phyloP scores from a whole-genome alignment of 2,888 invertebrate species.

The Mesochorus sp. region DNA sequence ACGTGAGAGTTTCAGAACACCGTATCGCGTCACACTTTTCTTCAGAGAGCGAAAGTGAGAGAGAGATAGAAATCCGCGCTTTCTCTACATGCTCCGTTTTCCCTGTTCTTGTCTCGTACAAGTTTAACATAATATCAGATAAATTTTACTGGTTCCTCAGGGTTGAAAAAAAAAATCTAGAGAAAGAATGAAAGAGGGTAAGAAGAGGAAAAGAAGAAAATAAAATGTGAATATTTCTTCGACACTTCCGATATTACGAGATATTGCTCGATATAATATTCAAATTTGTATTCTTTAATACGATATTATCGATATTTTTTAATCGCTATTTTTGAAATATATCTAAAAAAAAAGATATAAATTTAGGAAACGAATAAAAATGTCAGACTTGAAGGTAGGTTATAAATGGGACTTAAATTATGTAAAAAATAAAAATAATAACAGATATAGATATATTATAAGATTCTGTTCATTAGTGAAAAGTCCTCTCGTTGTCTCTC shows the following conservation, averaged over 20 bases:
- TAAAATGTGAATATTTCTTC: conserved; percentile 31
- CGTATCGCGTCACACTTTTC: background rate
- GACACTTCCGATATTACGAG: conserved; percentile 56
- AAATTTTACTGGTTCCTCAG: conserved; percentile 66
- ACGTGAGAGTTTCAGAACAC: background rate
- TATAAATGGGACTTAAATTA: too few relatives aligned
- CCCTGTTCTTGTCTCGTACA: conserved; percentile 68
- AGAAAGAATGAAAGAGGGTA: background rate
- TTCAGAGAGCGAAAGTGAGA: conserved; percentile 9
- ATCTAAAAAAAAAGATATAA: too few relatives aligned
- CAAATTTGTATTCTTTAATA: conserved; percentile 33
- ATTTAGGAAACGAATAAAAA: conserved; percentile 8
- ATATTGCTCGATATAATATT: conserved; percentile 44
- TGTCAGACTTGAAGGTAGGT: too few relatives aligned
- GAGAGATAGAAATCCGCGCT: conserved; percentile 66
- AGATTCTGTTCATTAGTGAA: too few relatives aligned
- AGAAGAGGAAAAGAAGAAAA: background rate
- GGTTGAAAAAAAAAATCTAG: conserved; percentile 33
- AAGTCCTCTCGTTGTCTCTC: too few relatives aligned
- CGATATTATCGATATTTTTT: conserved; percentile 23
- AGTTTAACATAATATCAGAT: conserved; percentile 79
- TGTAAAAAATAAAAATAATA: too few relatives aligned
- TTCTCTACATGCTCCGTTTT: background rate
- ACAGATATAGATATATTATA: background rate
- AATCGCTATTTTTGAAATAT: too few relatives aligned